These are phyloP conservation scores for Orthosia incerta DNA, from an alignment of 2,888 invertebrate genomes.

Conservation along the genomic window DNA sequence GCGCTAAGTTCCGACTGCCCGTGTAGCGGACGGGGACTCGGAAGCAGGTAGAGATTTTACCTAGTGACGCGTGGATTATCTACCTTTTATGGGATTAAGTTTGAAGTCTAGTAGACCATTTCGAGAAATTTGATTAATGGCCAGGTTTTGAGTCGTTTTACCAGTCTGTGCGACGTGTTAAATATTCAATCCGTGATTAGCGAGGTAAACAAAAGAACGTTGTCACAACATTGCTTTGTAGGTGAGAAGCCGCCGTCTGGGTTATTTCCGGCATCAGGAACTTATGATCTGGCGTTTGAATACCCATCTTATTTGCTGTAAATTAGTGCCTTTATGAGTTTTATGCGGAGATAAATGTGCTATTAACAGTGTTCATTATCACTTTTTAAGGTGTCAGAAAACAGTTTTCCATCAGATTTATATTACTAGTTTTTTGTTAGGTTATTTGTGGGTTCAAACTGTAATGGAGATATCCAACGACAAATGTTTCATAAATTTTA, in stretches of 20 bases:
- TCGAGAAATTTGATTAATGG: too few relatives aligned
- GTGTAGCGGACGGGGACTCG: too few relatives aligned
- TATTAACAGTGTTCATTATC: neutral
- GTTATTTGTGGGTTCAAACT: too few relatives aligned
- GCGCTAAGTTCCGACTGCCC: too few relatives aligned
- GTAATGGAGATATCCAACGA: neutral
- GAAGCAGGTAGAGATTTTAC: too few relatives aligned
- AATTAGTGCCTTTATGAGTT: slow-evolving; percentile 30
- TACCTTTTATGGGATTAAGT: too few relatives aligned
- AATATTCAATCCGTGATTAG: slow-evolving; percentile 64
- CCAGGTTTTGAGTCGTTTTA: too few relatives aligned
- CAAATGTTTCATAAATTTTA: neutral
- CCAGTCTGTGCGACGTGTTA: too few relatives aligned
- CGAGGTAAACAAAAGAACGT: slow-evolving; percentile 58
- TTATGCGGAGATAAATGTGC: neutral
- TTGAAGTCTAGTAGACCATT: too few relatives aligned
- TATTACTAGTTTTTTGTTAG: too few relatives aligned
- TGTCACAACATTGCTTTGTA: slow-evolving; percentile 52
- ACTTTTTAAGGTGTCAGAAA: neutral
- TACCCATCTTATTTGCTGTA: slow-evolving; percentile 41
- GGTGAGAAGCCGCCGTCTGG: slow-evolving; percentile 55
- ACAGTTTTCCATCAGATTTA: neutral
- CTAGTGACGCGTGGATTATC: too few relatives aligned
- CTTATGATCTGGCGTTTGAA: slow-evolving; percentile 56
- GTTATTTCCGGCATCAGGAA: slow-evolving; percentile 64